Evolutionary conservation across 30 jellyfish, hydroid and myxozoan species (phyloP), one percentile per base, ranked within the genome.

Genomic region (Calvadosia cruxmelitensis): DNA sequence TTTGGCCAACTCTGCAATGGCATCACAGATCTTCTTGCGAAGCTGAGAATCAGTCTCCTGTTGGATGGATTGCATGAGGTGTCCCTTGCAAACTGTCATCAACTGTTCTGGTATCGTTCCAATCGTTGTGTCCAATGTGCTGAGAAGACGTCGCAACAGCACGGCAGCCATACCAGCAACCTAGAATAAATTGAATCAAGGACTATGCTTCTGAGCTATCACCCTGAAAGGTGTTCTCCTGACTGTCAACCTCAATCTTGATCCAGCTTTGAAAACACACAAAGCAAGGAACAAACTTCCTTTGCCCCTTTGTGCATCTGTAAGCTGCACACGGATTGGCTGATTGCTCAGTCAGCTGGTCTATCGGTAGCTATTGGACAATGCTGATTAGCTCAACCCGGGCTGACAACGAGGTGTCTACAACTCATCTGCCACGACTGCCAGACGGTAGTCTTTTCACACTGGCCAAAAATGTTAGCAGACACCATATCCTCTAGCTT

Each of bases 151-250:
- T 25, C 98, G 93, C 63, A 76, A 76, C 27, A 89, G 75, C 23
- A 89, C 95, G 64, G 98, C 94, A 23, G 98, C 86, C 98, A 89
- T 89, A 34, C 71, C 87, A 23, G 85, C 78, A 29, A 81, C 23
- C 98, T 89, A 51, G 53, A 67, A 65, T 10, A 29, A 50, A 24
- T 5, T 15, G 68, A 30, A 35, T n/a, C 27, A 2, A 29, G 24
- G 0, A 15, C 1, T 7, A 15, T 3, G 27, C 13, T 48, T 5
- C 12, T 1, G 1, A 31, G 57, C 57, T 42, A 20, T 42, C 57
- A 20, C 10, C 20, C 10, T 42, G 15, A 5, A n/a, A n/a, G n/a
- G n/a, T n/a, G n/a, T n/a, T n/a, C 15, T 10, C 20, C 10, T 10
- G 20, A 5, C 20, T 42, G 57, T 20, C 15, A 10, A 42, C 15